A percentile compares a stretch with the other conserved stretches of the same genome.
These are phyloP conservation scores for Engraulis encrasicolus DNA, from an alignment of 2,113 vertebrate genomes.

Conservation along the genomic window DNA sequence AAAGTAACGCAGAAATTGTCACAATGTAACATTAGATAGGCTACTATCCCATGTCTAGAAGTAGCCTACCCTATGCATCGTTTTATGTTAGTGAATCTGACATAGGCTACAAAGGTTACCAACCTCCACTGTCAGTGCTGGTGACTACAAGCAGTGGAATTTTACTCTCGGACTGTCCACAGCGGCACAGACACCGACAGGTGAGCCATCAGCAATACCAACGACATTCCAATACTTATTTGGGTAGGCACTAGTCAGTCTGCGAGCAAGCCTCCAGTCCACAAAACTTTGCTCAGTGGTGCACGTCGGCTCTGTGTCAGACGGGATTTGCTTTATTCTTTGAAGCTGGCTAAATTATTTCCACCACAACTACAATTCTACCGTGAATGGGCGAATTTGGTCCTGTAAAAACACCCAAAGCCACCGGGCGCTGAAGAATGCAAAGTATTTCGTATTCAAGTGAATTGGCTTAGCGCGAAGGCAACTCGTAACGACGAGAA, in stretches of 20 bases:
- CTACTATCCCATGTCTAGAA: no score
- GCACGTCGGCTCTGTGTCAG: slow-evolving; percentile 14
- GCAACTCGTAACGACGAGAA: not conserved
- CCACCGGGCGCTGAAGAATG: slow-evolving; percentile 43
- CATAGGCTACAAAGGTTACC: not conserved
- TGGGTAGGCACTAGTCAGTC: not conserved
- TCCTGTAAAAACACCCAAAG: slow-evolving; percentile 39
- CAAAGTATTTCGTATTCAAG: slow-evolving; percentile 32
- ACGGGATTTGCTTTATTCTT: slow-evolving; percentile 34
- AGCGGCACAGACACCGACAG: slow-evolving; percentile 23
- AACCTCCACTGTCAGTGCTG: not conserved
- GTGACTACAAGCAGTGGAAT: not conserved
- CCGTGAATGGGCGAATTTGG: slow-evolving; percentile 10
- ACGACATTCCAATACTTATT: slow-evolving; percentile 35
- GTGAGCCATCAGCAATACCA: slow-evolving; percentile 26
- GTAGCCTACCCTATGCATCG: not conserved
- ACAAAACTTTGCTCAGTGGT: slow-evolving; percentile 24
- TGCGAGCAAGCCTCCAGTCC: not conserved
- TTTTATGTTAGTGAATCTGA: not conserved
- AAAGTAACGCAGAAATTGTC: no score
- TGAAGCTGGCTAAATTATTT: slow-evolving; percentile 38
- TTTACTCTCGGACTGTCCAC: not conserved
- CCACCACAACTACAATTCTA: slow-evolving; percentile 27
- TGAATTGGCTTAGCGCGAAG: not conserved
- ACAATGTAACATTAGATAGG: no score